A percentile compares a stretch with the other conserved stretches of the same genome.
These are phyloP conservation scores for Silurus meridionalis DNA, from an alignment of 2,113 vertebrate genomes.

Conservation along the genomic window DNA sequence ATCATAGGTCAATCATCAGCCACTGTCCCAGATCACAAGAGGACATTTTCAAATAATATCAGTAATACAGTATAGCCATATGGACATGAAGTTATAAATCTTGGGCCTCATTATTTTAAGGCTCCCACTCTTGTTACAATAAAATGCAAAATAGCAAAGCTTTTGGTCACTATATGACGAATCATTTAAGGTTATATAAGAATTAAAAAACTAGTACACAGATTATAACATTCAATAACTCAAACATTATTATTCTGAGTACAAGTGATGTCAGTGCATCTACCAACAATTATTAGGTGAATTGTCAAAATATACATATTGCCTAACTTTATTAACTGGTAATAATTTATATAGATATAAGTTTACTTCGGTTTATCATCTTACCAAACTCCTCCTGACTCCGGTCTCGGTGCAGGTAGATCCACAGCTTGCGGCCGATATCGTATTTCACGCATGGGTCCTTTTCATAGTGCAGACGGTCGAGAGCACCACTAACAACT, in stretches of 20 bases:
- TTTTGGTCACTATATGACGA: no score
- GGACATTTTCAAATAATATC: not conserved
- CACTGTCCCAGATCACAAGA: not conserved
- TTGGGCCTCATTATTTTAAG: not conserved
- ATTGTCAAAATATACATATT: not conserved
- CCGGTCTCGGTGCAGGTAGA: constrained; percentile 91
- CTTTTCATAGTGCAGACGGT: constrained; percentile 95
- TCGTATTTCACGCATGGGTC: constrained; percentile 98
- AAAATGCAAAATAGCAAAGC: not conserved
- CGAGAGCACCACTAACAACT: constrained; percentile 93
- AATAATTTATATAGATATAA: not conserved
- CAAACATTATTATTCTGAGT: not conserved
- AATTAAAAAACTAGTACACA: not conserved
- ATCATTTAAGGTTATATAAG: not conserved
- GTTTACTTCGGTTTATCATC: not conserved
- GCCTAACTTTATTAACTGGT: not conserved
- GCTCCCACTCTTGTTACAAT: not conserved
- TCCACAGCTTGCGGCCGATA: constrained; percentile 95
- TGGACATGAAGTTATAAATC: not conserved
- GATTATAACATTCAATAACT: not conserved
- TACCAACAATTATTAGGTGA: not conserved
- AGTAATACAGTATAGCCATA: not conserved
- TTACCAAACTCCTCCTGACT: constrained; percentile 96
- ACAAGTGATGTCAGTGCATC: not conserved
- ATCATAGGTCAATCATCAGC: not conserved